phyloP scores from a whole-genome alignment of 2,888 invertebrate genomes.

The Metellina segmentata region DNA sequence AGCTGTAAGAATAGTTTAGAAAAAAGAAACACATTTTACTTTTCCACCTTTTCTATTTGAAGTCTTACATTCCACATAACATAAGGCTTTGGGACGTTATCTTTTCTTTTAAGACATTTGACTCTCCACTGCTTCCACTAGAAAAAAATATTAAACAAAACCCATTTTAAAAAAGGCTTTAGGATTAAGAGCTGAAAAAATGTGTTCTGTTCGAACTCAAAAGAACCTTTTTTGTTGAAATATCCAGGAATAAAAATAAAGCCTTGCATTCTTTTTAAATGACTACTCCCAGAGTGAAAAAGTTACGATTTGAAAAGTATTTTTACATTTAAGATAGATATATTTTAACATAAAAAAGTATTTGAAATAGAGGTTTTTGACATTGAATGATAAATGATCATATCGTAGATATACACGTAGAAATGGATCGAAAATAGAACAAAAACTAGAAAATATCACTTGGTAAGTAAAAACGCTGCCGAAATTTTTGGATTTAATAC shows the following conservation, averaged over 20 bases:
- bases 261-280: background rate
- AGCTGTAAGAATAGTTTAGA: background rate
- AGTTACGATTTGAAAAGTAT: background rate
- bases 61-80: background rate
- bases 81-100: background rate
- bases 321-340: background rate
- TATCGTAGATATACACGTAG: background rate
- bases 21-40: background rate
- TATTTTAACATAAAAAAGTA: background rate
- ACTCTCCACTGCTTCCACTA: background rate
- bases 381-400: conserved; percentile 34
- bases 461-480: too few relatives aligned
- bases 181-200: background rate
- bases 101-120: background rate
- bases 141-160: background rate
- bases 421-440: background rate
- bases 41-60: background rate
- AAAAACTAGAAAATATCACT: background rate
- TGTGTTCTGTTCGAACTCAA: background rate
- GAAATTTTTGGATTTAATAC: too few relatives aligned
- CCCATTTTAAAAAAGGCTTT: background rate
- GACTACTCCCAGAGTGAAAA: background rate
- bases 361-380: conserved; percentile 5
- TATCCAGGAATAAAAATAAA: background rate
- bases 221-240: background rate